Percentiles rank a stretch among this genome's conserved stretches.
phyloP scores from a whole-genome alignment of 1,140 invertebrate genomes.

The Babylonia areolata region DNA sequence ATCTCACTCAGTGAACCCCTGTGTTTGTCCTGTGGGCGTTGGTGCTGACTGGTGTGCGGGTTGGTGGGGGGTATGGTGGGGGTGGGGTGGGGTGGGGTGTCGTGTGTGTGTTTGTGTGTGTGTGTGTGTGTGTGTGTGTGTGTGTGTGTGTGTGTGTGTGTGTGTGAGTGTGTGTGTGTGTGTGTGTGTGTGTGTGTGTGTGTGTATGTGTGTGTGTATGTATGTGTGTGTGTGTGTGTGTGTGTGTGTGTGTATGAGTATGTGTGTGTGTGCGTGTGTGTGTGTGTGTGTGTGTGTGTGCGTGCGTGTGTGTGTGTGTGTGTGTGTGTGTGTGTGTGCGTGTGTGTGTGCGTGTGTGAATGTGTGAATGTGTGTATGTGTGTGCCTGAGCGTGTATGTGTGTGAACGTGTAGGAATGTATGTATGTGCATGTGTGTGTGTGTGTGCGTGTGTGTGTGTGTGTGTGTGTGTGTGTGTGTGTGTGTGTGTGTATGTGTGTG shows the following conservation, averaged over 20 bases:
- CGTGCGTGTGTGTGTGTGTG: background rate
- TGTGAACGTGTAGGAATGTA: background rate
- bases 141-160: background rate
- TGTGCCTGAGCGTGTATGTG: background rate
- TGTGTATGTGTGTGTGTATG: conserved; percentile 1
- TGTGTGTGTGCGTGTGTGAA: background rate
- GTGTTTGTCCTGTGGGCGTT: too few relatives aligned
- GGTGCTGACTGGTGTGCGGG: too few relatives aligned
- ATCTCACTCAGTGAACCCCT: too few relatives aligned
- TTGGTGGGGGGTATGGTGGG: too few relatives aligned
- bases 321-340: background rate
- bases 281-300: conserved; percentile 25
- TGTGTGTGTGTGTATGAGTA: conserved; percentile 17
- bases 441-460: background rate
- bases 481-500: too few relatives aligned
- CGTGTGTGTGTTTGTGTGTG: background rate
- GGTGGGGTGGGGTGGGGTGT: too few relatives aligned
- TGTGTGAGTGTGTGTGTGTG: background rate
- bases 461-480: background rate
- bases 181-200: background rate
- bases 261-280: conserved; percentile 15
- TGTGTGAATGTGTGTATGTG: background rate
- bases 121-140: background rate
- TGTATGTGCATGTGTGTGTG: conserved; percentile 5
- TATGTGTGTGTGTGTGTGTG: background rate